phyloP scores from a whole-genome alignment of 2,113 vertebrate species.

The Amazona guildingii region DNA sequence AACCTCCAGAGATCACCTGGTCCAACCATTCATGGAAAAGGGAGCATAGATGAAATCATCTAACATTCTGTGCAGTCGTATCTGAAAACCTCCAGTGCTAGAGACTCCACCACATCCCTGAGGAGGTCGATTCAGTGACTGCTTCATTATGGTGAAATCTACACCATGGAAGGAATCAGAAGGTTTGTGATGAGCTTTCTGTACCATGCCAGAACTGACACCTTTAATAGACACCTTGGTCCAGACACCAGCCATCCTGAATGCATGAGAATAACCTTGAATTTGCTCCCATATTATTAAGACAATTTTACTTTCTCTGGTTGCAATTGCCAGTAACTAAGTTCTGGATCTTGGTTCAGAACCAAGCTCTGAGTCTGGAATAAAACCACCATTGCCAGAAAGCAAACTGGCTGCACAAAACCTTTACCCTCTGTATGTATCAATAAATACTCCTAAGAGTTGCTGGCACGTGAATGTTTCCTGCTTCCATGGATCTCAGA shows the following conservation, averaged over 20 bases:
- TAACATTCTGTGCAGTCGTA: accelerated
- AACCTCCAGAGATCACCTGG: not conserved
- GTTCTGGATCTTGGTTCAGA: not conserved
- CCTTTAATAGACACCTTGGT: not conserved
- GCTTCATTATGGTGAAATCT: not conserved
- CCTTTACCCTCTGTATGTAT: not conserved
- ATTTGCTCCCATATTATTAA: not conserved
- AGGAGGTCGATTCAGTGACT: not conserved
- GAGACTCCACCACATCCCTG: not conserved
- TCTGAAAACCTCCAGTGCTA: not conserved
- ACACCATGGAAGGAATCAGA: accelerated
- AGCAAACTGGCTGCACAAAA: not conserved
- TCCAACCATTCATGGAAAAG: not conserved
- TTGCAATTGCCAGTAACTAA: not conserved
- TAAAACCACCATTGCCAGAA: not conserved
- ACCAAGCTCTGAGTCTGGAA: not conserved
- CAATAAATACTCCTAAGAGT: not conserved
- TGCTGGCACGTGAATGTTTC: not conserved
- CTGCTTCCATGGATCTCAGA: not conserved
- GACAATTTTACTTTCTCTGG: not conserved
- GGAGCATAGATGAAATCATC: not conserved
- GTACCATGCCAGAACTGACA: not conserved
- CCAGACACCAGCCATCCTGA: not conserved
- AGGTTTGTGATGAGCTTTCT: not conserved
- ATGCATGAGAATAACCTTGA: not conserved